Evolutionary conservation across 2,113 vertebrate genomes (phyloP).

Genomic region (Enhydra lutris): DNA sequence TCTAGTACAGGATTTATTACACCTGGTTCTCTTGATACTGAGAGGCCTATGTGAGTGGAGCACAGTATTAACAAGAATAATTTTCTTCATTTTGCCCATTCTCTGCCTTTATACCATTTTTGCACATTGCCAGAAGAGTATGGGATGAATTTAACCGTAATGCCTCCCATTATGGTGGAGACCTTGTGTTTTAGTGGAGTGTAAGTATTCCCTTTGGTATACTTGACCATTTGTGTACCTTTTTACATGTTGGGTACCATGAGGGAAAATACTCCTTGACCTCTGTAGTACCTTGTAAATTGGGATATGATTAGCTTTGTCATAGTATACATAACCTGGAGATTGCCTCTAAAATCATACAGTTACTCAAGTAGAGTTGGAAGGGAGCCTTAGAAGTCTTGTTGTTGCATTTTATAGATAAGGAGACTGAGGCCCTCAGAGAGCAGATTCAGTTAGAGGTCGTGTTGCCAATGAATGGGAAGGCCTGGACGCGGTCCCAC

Average conservation of each 20-base stretch:
- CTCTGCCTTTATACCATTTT: neutral
- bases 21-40: neutral
- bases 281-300: conserved; percentile 48
- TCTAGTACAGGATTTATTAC: conserved; percentile 5
- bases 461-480: neutral
- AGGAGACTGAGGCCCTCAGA: neutral
- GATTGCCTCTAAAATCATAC: conserved; percentile 3
- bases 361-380: neutral
- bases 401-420: neutral
- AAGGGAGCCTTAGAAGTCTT: neutral
- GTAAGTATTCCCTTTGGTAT: conserved; percentile 44
- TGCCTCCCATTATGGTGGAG: conserved; percentile 1
- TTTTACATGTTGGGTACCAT: neutral
- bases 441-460: neutral
- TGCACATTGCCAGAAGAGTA: neutral
- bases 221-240: conserved; percentile 30
- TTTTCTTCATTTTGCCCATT: conserved; percentile 45
- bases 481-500: neutral
- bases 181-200: conserved; percentile 21
- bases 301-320: conserved; percentile 44
- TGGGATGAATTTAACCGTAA: neutral
- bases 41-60: neutral
- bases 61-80: conserved; percentile 22
- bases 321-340: neutral
- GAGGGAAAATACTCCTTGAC: conserved; percentile 22